Conservation (phyloP, 2,888 invertebrate species). For the Dione vanillae region DNA sequence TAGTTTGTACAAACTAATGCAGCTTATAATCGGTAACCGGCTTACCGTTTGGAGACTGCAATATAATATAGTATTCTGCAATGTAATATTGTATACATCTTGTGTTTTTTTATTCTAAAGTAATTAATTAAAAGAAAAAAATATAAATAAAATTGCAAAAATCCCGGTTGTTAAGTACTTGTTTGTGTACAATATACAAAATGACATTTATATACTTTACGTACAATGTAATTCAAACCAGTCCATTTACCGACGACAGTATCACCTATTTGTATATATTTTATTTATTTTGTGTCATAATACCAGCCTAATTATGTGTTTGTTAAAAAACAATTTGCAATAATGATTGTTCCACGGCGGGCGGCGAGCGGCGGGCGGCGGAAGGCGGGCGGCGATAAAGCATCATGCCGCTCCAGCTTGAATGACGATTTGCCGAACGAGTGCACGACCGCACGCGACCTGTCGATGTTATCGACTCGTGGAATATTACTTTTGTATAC, state of each 20-base stretch:
- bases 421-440: slow-evolving; percentile 21
- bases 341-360: slow-evolving; percentile 26
- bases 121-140: too few species aligned
- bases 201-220: too few species aligned
- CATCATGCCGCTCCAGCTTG: slow-evolving; percentile 25
- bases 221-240: not conserved
- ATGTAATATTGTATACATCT: too few species aligned
- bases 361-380: not conserved
- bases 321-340: slow-evolving; percentile 31
- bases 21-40: too few species aligned
- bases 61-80: too few species aligned
- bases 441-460: slow-evolving; percentile 5
- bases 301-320: slow-evolving; percentile 13
- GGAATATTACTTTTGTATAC: slow-evolving; percentile 3
- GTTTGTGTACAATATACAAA: too few species aligned
- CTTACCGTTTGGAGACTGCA: too few species aligned
- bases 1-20: too few species aligned
- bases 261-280: too few species aligned
- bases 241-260: not conserved
- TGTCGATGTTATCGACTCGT: slow-evolving; percentile 6
- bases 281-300: not conserved
- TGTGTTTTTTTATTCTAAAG: too few species aligned
- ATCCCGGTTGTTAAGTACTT: too few species aligned
- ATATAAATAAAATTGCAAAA: too few species aligned
- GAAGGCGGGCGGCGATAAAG: slow-evolving; percentile 15